These are phyloP conservation scores for Pseudorhiza aurosa DNA, from an alignment of 30 jellyfish, hydroid and myxozoan species.

Conservation along the genomic window DNA sequence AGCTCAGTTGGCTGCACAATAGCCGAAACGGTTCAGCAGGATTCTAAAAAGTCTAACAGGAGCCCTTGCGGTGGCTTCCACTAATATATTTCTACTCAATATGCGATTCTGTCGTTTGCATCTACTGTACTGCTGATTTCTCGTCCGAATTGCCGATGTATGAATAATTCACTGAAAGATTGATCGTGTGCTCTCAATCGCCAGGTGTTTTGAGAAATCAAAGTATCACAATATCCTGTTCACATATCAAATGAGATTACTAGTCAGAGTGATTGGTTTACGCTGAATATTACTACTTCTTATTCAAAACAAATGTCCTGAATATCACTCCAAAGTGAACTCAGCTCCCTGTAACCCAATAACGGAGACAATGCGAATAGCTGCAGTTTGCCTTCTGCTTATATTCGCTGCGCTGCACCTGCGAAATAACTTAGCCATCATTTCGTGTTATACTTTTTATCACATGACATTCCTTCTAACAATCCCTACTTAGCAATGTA, in stretches of 20 bases:
- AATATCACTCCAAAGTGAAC: background rate
- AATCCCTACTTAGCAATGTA: background rate
- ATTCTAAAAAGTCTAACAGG: conserved; percentile 34
- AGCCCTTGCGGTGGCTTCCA: conserved; percentile 29
- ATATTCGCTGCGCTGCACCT: conserved; percentile 24
- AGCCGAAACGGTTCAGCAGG: conserved; percentile 64
- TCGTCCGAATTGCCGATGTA: conserved; percentile 49
- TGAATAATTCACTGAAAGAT: conserved; percentile 36
- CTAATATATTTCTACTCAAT: conserved; percentile 46
- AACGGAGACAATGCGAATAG: conserved; percentile 2
- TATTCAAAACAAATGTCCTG: conserved; percentile 24
- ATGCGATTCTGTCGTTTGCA: conserved; percentile 28
- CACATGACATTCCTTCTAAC: background rate
- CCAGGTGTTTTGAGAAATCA: conserved; percentile 70
- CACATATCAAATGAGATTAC: conserved; percentile 50
- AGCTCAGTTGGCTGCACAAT: conserved; percentile 59
- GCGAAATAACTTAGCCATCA: conserved; percentile 8
- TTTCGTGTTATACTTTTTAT: background rate
- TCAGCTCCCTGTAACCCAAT: background rate
- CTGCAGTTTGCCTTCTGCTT: conserved; percentile 23
- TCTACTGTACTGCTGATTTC: conserved; percentile 43
- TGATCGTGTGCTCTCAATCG: conserved; percentile 17
- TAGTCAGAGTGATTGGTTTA: conserved; percentile 24
- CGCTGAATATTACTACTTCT: conserved; percentile 28
- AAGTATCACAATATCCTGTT: conserved; percentile 61